phyloP scores from a whole-genome alignment of 2,113 vertebrate species.

The Pomatostomus ruficeps region DNA sequence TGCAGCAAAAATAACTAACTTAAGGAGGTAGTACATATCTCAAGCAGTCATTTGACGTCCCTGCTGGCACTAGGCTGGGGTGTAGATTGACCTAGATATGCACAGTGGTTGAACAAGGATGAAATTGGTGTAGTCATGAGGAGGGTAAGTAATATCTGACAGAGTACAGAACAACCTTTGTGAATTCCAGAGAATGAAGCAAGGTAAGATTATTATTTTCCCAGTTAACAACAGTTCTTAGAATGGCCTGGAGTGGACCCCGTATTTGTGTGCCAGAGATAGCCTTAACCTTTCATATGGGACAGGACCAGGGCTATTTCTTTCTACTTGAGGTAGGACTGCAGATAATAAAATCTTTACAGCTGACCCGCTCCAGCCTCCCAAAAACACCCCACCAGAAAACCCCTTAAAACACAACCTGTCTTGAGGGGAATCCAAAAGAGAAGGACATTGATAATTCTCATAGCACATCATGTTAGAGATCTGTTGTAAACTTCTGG shows the following conservation, averaged over 20 bases:
- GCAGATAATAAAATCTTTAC: not conserved
- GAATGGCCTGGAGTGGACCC: not conserved
- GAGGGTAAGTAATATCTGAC: not conserved
- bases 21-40: not conserved
- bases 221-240: not conserved
- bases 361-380: not conserved
- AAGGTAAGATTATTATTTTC: not conserved
- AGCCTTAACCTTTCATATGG: not conserved
- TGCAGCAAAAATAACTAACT: not conserved
- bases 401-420: not conserved
- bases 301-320: not conserved
- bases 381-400: not conserved
- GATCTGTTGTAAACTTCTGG: not conserved
- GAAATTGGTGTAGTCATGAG: not conserved
- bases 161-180: not conserved
- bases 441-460: not conserved
- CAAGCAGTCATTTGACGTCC: not conserved
- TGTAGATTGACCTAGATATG: not conserved
- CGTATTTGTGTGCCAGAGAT: not conserved
- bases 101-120: not conserved
- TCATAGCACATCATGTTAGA: accelerated
- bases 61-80: not conserved
- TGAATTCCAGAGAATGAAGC: not conserved
- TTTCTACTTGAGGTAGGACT: not conserved
- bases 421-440: not conserved